These are phyloP conservation scores for Amblyraja radiata DNA, from an alignment of 2,797 vertebrate species.

Conservation along the genomic window DNA sequence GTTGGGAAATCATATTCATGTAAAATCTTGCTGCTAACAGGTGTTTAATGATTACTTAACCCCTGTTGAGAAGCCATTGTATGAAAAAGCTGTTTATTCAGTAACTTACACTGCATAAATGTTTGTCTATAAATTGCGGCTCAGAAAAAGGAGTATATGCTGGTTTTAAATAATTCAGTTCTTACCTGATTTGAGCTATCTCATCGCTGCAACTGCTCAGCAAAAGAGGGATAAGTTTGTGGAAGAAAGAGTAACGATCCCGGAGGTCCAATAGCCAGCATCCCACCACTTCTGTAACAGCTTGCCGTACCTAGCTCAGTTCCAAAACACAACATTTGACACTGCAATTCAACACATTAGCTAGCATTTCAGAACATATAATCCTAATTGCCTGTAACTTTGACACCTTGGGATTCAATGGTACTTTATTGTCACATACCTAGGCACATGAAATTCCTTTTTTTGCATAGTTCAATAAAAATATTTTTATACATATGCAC, in stretches of 20 bases:
- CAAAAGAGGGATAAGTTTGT: constrained; percentile 83
- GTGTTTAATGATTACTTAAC: background rate
- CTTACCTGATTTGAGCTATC: constrained; percentile 74
- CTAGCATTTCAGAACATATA: background rate
- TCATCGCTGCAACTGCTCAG: constrained; percentile 77
- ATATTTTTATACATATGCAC: too few species aligned
- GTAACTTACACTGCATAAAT: background rate
- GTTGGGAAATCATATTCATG: background rate
- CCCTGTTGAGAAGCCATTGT: background rate
- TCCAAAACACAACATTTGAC: constrained; percentile 3
- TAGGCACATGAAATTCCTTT: too few species aligned
- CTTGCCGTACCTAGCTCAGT: constrained; percentile 71
- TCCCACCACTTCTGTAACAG: constrained; percentile 72
- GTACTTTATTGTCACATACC: too few species aligned
- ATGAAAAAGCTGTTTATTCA: background rate
- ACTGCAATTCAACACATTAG: background rate
- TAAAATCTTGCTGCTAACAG: background rate
- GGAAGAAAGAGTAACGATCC: constrained; percentile 89
- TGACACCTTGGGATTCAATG: background rate
- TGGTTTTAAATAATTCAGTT: background rate
- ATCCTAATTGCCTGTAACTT: background rate
- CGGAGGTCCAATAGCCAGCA: constrained; percentile 77
- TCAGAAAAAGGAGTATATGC: background rate
- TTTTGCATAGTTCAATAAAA: too few species aligned
- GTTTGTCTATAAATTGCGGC: background rate